Percentiles rank a stretch among this genome's conserved stretches.
phyloP scores from a whole-genome alignment of 2,888 invertebrate species.

The Cantharis flavilabris region DNA sequence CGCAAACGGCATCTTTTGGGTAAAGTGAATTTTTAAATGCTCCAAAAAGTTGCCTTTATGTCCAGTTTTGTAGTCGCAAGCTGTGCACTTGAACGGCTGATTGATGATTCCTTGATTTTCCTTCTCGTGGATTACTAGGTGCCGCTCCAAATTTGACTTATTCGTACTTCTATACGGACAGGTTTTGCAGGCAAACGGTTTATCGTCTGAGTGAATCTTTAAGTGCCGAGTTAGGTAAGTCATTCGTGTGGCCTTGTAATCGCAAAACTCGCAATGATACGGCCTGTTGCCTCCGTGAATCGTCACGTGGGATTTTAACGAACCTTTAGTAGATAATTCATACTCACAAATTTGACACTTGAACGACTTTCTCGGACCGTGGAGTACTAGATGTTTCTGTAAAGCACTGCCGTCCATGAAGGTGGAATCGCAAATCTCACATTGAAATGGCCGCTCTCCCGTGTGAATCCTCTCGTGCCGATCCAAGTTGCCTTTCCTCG shows the following conservation, averaged over 20 bases:
- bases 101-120: background rate
- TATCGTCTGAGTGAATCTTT: background rate
- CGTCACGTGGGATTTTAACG: background rate
- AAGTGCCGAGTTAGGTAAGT: background rate
- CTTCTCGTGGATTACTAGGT: background rate
- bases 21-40: background rate
- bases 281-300: background rate
- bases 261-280: background rate
- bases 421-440: background rate
- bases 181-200: background rate
- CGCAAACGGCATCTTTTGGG: background rate
- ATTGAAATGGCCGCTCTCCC: background rate
- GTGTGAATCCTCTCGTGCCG: background rate
- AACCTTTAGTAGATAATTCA: background rate
- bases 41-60: background rate
- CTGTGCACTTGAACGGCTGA: background rate
- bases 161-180: background rate
- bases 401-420: background rate
- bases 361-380: background rate
- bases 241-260: background rate
- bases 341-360: background rate
- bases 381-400: background rate
- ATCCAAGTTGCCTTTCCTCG: background rate
- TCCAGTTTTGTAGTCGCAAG: background rate
- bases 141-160: background rate